Base-by-base conservation (phyloP, 2,888 invertebrate genomes). In the Scaptomyza caliginosa region DNA sequence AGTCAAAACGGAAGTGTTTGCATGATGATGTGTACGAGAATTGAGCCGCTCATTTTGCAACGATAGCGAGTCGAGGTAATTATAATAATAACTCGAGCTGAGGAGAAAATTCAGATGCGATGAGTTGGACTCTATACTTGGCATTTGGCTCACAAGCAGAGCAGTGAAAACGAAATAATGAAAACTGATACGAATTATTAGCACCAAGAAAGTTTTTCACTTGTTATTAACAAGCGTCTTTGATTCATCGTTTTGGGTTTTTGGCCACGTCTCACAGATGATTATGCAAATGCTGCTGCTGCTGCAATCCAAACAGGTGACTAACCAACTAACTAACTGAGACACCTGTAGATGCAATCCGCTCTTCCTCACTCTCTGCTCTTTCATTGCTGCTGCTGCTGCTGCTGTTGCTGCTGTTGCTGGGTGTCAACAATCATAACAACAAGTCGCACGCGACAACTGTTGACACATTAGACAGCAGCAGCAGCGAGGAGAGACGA, bases 1-100 rank as follows among this genome's bases (percentile, higher is more conserved):
- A 64, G 24, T 36, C 46, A 60, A 84, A 86, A 73, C 83, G 83
- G 83, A 84, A 84, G 81, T 86, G 82, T 75, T 86, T 84, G 74
- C 54, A 59, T 54, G 82, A 59, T 54, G 82, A 78, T 86, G 86
- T 84, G 86, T 86, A 86, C 86, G 55, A 16, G 30, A 23, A 30
- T 39, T n/a, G n/a, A n/a, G n/a, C n/a, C n/a, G n/a, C n/a, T n/a
- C n/a, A n/a, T n/a, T n/a, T n/a, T n/a, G n/a, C n/a, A n/a, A n/a
- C n/a, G n/a, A n/a, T n/a, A n/a, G n/a, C n/a, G n/a, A n/a, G n/a
- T n/a, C n/a, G n/a, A n/a, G n/a, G n/a, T n/a, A n/a, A n/a, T n/a
- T n/a, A n/a, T 2, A n/a, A 30, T 13, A 16, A 59, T 51, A 36
- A 38, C 32, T 54, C 24, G 40, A 34, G 28, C 26, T 54, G 19